Base-by-base conservation (phyloP, 2,113 vertebrate genomes). In the Atherinomorus stipes region DNA sequence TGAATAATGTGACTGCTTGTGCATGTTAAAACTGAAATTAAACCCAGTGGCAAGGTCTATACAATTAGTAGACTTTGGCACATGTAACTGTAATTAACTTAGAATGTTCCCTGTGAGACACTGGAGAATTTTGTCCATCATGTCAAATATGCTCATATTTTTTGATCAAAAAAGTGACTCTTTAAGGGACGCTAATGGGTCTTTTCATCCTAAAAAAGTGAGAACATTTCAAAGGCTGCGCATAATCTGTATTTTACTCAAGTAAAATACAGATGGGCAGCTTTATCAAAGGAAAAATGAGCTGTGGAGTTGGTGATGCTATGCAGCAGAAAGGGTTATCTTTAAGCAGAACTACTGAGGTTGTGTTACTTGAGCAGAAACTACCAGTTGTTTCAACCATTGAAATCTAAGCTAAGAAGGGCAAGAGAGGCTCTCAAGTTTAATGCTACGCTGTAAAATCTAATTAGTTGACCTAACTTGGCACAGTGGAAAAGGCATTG, bases 1-100 rank as follows among this genome's bases (percentile, higher is more conserved):
- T 74, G 65, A 71, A 78, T 64, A 58, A 74, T 57, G 62, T 71
- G 56, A 37, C 54, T 78, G 64, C 80, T 65, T 81, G 53, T 52
- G 54, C 12, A 10, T 40, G 21, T 37, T 4, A 16, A 52, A 74
- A 78, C 66, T 75, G 31, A 18, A 78, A 80, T 79, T 65, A 26
- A 13, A 60, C 69, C 87, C 89, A 60, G 13, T 68, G 85, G 86
- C 78, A 88, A 88, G 74, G 86, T 83, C 74, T 74, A 16, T 58
- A 60, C 49, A 53, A 82, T 74, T 66, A 78, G 25, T 28, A 31
- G 64, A 64, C 58, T 60, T 38, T 50, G 44, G 44, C 11, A 74
- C 78, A 78, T 85, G 80, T 80, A 84, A 84, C 42, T 79, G 47
- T 74, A 59, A 78, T 83, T 78, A 83, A 81, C 49, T 44, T 66